These are phyloP conservation scores for Calypte anna DNA, from an alignment of 2,113 vertebrate species.

Conservation along the genomic window DNA sequence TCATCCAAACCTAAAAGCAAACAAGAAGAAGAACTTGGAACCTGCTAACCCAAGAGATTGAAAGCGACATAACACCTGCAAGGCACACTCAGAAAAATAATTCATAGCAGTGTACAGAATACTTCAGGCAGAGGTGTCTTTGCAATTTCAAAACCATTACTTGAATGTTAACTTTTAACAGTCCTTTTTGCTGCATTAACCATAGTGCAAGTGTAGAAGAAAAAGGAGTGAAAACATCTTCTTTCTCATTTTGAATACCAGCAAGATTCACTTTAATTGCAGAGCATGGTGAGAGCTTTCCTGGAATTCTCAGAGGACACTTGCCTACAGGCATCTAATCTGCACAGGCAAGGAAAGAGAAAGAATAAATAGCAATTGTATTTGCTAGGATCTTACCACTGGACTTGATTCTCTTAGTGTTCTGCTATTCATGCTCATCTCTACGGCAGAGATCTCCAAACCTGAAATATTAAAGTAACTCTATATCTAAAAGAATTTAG, in stretches of 20 bases:
- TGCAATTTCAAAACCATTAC: not conserved
- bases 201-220: not conserved
- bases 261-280: not conserved
- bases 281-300: not conserved
- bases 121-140: not conserved
- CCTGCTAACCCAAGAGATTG: not conserved
- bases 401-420: not conserved
- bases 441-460: not conserved
- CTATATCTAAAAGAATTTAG: not conserved
- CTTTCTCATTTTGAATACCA: not conserved
- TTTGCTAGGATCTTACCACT: not conserved
- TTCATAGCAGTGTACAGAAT: not conserved
- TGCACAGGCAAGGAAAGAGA: not conserved
- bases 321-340: not conserved
- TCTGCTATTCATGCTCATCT: not conserved
- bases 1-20: not conserved
- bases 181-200: not conserved
- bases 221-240: not conserved
- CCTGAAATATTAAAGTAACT: not conserved
- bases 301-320: not conserved
- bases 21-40: not conserved
- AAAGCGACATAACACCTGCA: not conserved
- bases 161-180: not conserved
- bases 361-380: not conserved
- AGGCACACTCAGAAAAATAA: not conserved